A percentile compares a stretch with the other conserved stretches of the same genome.
phyloP scores from a whole-genome alignment of 2,113 vertebrate genomes.

The Campylomormyrus numenius region DNA sequence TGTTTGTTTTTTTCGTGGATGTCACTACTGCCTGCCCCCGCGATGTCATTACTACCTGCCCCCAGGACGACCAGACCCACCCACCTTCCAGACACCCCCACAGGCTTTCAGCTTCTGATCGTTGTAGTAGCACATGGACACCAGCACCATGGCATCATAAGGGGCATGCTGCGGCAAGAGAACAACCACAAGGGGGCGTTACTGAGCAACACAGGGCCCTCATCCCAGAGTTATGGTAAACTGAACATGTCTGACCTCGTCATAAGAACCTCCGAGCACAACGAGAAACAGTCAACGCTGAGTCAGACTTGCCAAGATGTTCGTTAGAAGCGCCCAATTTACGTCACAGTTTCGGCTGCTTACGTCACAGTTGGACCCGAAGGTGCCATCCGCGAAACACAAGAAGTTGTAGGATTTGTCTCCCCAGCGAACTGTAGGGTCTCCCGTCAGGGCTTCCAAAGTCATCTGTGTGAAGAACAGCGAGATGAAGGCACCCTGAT shows the following conservation, averaged over 20 bases:
- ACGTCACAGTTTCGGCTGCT: conserved; percentile 47
- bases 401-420: conserved; percentile 89
- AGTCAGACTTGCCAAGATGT: neutral
- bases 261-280: neutral
- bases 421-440: conserved; percentile 84
- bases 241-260: neutral
- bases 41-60: neutral
- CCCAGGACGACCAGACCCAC: neutral
- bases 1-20: neutral
- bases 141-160: conserved; percentile 82
- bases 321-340: neutral
- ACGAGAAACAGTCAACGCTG: neutral
- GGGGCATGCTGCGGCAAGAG: conserved; percentile 73
- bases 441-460: conserved; percentile 57
- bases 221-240: neutral
- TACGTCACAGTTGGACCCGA: conserved; percentile 78
- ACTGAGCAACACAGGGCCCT: neutral
- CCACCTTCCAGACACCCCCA: conserved; percentile 88
- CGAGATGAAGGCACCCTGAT: neutral
- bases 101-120: conserved; percentile 71
- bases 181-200: neutral
- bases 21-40: neutral
- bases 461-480: conserved; percentile 57
- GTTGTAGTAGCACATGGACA: conserved; percentile 62
- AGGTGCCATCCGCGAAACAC: conserved; percentile 74